Evolutionary conservation across 2,888 invertebrate species (phyloP), one percentile per base, ranked within the genome.

Genomic region (Acleris cristana): DNA sequence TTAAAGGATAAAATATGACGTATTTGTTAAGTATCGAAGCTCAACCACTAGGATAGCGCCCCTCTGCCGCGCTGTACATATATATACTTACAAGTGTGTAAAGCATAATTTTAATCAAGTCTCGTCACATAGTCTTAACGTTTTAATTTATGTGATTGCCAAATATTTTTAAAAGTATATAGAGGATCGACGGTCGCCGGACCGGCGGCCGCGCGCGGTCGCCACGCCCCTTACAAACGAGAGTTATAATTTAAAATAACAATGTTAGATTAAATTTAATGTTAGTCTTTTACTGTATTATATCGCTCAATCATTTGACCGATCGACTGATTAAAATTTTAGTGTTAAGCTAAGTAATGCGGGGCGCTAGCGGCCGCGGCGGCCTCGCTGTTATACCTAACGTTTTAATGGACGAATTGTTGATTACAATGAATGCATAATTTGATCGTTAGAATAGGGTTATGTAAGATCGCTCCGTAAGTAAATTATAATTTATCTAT

Each of bases 321-420:
- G 92, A 92, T 92, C 91, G 92, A 92, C 92, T 92, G 92, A 92
- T 91, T 92, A 92, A 92, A 92, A 92, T 91, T 92, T 91, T 92
- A 92, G 91, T 92, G 89, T 79, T 92, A 92, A 92, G 92, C 92
- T 92, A 92, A 92, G 91, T 90, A 87, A 89, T 86, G 74, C 74
- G 71, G 80, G 76, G 76, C 73, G 69, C 71, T 69, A 69, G 79
- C 71, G 71, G 78, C 79, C 78, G 76, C 77, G 76, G 71, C 77
- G 77, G 73, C 75, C 74, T 72, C 75, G 76, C 89, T 87, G 88
- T 90, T 89, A 84, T 86, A 85, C 49, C 63, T 48, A 86, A 89
- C 85, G 84, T 86, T 89, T 85, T 80, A 86, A 87, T 89, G 90
- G 89, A 89, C 85, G 80, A 89, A 89, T 89, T 87, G 89, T 90